Base-by-base conservation (phyloP, 2,888 invertebrate species). In the Tetropium fuscum region DNA sequence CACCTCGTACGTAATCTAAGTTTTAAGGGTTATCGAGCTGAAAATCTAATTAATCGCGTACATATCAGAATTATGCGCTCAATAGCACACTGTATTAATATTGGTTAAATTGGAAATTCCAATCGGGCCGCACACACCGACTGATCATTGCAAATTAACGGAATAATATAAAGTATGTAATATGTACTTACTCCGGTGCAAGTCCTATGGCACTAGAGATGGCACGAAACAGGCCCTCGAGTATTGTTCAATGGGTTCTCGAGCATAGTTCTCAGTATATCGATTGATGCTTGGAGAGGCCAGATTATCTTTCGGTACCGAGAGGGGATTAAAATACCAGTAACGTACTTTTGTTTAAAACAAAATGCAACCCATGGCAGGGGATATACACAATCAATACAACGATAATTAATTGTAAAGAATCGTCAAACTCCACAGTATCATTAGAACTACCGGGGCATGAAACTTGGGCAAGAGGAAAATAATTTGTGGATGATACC, bases 61-160 rank as follows among this genome's bases (percentile, higher is more conserved):
- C 45, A 27, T 47, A 62, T 55, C 58, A 43, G 55, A 48, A 55
- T 55, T 55, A 55, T 55, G 55, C 47, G 51, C 62, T 58, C 47
- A 34, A 51, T 41, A 22, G 54, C 53, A 60, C 60, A 60, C 60
- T 58, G 54, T 60, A 60, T 60, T 60, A 58, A 62, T 64, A 64
- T 59, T 43, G 53, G 60, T 59, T 59, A 58, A 56, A 67, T 67
- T 60, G 63, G 64, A 67, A 64, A 67, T 67, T 64, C 67, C 67
- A 54, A 48, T 58, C 49, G 59, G 56, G 57, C 40, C 40, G 25
- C 11, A 13, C 25, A 10, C 38, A 25, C 11, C 55, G 48, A 62
- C 60, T 58, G 60, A 65, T 63, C 60, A 60, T 55, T 60, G 51
- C 56, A 62, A 61, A 65, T 65, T 65, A 62, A 60, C 58, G 55